Conservation (phyloP, 2,113 vertebrate genomes). For the Austrofundulus limnaeus region DNA sequence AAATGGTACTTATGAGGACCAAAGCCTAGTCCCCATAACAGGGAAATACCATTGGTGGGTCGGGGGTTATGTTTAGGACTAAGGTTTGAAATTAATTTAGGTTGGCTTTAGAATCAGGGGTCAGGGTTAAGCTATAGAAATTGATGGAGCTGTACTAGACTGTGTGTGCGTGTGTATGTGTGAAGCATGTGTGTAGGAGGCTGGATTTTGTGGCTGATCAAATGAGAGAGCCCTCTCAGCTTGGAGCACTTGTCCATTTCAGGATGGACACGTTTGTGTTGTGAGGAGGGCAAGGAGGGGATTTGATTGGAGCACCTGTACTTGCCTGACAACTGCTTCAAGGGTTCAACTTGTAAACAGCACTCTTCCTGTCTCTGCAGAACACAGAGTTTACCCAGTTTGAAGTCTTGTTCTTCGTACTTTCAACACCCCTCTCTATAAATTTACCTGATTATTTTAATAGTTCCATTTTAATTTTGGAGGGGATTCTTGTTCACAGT, state of each 20-base stretch:
- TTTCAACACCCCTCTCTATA: not conserved
- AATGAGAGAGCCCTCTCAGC: slow-evolving; percentile 45
- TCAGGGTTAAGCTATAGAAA: no score
- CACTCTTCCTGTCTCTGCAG: slow-evolving; percentile 31
- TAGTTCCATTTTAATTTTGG: not conserved
- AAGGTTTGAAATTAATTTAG: no score
- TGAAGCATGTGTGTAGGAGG: slow-evolving; percentile 20
- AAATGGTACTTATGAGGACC: no score
- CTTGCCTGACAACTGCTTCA: slow-evolving; percentile 31
- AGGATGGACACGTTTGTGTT: slow-evolving; percentile 19
- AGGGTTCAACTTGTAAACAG: slow-evolving; percentile 39
- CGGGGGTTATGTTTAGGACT: no score
- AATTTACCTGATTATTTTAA: not conserved
- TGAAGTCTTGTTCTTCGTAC: rapidly evolving
- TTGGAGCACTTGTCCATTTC: slow-evolving; percentile 25
- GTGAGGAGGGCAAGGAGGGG: slow-evolving; percentile 35
- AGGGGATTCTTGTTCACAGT: not conserved
- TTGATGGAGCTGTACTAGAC: no score
- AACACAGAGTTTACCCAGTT: not conserved
- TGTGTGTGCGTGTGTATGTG: no score
- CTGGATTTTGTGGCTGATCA: slow-evolving; percentile 21
- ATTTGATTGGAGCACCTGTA: slow-evolving; percentile 40
- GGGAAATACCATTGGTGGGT: no score
- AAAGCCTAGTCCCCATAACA: no score
- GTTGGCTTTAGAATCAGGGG: no score